These are phyloP conservation scores for Malurus splendens DNA, from an alignment of 2,797 vertebrate species.

Conservation along the genomic window DNA sequence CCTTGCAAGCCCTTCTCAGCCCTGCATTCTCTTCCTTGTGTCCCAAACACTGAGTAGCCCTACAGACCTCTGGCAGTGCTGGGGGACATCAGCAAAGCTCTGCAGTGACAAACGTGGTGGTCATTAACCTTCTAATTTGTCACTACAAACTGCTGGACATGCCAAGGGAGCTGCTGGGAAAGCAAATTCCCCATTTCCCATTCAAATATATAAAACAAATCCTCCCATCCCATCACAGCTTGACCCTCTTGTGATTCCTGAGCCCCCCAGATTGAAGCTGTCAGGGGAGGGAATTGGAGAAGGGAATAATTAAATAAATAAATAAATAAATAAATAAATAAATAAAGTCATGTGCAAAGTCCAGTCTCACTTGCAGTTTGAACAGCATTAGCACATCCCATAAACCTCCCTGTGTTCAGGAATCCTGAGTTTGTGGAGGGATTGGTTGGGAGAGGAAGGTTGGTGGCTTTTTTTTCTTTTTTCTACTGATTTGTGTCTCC, in stretches of 20 bases:
- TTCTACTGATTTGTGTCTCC: not conserved
- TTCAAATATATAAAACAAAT: not conserved
- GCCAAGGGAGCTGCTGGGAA: not conserved
- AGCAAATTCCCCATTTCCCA: not conserved
- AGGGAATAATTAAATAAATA: not conserved
- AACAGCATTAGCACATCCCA: not conserved
- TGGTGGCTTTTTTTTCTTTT: not conserved
- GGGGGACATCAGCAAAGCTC: not conserved
- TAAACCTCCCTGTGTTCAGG: not conserved
- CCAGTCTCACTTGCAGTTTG: not conserved
- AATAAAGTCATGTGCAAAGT: not conserved
- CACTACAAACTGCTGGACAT: rapidly evolving
- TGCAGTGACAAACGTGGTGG: not conserved
- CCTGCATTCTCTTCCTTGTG: not conserved
- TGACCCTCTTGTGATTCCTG: not conserved
- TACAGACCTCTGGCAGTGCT: not conserved
- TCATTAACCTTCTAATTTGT: not conserved
- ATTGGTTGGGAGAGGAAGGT: not conserved
- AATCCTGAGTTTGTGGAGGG: not conserved
- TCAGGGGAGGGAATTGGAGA: not conserved
- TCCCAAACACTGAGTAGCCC: no score
- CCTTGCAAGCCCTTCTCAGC: not conserved
- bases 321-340: not conserved
- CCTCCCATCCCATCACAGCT: not conserved
- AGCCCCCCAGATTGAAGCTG: not conserved